Base-by-base conservation (phyloP, 2,113 vertebrate species). In the Ceyx margarethae region DNA sequence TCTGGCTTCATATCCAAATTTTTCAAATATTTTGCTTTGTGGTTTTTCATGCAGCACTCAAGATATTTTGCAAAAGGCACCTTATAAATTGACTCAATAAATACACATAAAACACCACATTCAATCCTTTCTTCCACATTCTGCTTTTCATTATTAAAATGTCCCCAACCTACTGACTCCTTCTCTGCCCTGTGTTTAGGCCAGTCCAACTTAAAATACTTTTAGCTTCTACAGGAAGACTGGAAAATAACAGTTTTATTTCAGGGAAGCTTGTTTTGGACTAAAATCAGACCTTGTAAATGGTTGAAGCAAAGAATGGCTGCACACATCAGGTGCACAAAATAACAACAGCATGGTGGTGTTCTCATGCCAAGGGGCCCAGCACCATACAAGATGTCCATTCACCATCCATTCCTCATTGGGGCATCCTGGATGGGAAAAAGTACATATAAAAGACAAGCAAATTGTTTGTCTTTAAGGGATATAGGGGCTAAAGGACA, bases 51-150 rank as follows among this genome's bases (percentile, higher is more conserved):
- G 64, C 37, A 64, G 87, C 1, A 15, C 65, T 96, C 85, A 87
- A 94, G 86, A 85, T 87, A 95, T 87, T 97, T 96, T 95, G 90
- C 92, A 95, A 94, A 96, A 96, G 85, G 79, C 95, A 96, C 92
- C 94, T 94, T 96, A 93, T 92, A 96, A 95, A 96, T 93, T 91
- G 87, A 82, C 79, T 96, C 91, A 93, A 93, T 87, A 93, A 96
- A 95, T 95, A 94, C 77, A 91, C 89, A 95, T 93, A 96, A 97
- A 96, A 68, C 51, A 91, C 60, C 7, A 4, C 35, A 76, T 95
- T 96, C 95, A 96, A 95, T 95, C 95, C 94, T 94, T 96, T 94
- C 94, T 96, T 94, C 95, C 93, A 94, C 87, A 93, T 93, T 91
- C 78, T 93, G 93, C 72, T 87, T 83, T 89, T 95, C 84, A 61